Conservation (phyloP, 2,113 vertebrate species). For the Empidonax traillii region DNA sequence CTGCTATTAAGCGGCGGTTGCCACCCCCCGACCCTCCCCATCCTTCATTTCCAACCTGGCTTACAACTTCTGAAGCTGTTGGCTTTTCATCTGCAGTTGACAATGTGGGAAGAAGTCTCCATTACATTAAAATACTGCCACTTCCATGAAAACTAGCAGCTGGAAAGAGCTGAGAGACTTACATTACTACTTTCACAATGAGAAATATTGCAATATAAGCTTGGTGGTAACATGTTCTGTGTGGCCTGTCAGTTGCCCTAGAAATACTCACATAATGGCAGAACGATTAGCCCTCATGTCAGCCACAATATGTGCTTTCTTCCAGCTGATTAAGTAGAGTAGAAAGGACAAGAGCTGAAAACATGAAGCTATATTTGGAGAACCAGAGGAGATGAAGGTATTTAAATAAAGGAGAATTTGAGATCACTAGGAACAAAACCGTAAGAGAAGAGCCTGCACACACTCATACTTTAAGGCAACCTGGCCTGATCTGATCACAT, state of each 20-base stretch:
- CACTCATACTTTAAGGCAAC: rapidly evolving
- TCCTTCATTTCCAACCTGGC: background rate
- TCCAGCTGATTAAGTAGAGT: background rate
- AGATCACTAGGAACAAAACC: background rate
- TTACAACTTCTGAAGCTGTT: background rate
- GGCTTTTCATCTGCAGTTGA: background rate
- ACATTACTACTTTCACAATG: background rate
- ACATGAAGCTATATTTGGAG: background rate
- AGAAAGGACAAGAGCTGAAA: background rate
- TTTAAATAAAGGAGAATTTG: background rate
- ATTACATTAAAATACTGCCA: background rate
- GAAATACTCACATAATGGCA: background rate
- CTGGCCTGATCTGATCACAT: background rate
- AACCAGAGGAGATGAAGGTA: background rate
- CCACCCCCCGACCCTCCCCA: background rate
- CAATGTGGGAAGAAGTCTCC: background rate
- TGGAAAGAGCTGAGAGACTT: background rate
- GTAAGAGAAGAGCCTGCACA: background rate
- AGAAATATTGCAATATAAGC: background rate
- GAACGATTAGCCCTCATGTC: background rate
- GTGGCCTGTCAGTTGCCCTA: background rate
- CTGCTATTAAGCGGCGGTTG: background rate
- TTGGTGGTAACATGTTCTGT: background rate
- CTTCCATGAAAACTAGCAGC: background rate
- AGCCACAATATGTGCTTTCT: background rate